Conservation (phyloP, 2,797 vertebrate species). For the Hydrolagus colliei region DNA sequence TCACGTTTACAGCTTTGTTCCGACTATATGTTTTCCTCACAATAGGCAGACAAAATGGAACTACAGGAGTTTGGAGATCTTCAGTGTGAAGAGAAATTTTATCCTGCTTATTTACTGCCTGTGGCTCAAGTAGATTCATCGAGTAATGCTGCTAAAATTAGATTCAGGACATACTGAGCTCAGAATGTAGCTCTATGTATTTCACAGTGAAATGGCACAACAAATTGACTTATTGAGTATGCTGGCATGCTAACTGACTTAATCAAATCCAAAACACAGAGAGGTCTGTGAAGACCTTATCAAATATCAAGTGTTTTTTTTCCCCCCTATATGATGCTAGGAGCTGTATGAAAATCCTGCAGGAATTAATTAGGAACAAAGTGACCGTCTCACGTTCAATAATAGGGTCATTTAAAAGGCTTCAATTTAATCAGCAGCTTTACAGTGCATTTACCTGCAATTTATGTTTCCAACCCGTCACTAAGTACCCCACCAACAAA, state of each 20-base stretch:
- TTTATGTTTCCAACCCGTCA: not conserved
- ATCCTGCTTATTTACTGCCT: slow-evolving; percentile 35
- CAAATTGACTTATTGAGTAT: slow-evolving; percentile 40
- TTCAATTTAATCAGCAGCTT: not conserved
- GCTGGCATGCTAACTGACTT: slow-evolving; percentile 43
- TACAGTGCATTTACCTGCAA: not conserved
- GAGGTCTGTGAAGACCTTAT: not conserved
- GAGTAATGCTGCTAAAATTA: slow-evolving; percentile 38
- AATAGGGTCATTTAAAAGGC: not conserved
- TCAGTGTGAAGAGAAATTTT: slow-evolving; percentile 37
- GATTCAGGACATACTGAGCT: slow-evolving; percentile 38
- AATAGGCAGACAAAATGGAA: not conserved
- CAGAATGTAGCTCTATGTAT: slow-evolving; percentile 37
- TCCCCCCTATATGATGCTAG: not conserved
- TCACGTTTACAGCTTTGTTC: slow-evolving; percentile 20
- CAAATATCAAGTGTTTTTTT: not conserved
- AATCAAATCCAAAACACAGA: slow-evolving; percentile 36
- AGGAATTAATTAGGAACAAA: not conserved
- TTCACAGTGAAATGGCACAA: slow-evolving; percentile 44
- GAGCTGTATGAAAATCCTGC: too few species aligned
- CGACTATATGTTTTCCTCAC: slow-evolving; percentile 1
- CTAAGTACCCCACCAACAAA: not conserved
- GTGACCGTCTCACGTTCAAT: not conserved
- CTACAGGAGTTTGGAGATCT: slow-evolving; percentile 17
- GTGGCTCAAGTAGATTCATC: slow-evolving; percentile 41